phyloP scores from a whole-genome alignment of 2,888 invertebrate genomes.

The Cerastoderma edule region DNA sequence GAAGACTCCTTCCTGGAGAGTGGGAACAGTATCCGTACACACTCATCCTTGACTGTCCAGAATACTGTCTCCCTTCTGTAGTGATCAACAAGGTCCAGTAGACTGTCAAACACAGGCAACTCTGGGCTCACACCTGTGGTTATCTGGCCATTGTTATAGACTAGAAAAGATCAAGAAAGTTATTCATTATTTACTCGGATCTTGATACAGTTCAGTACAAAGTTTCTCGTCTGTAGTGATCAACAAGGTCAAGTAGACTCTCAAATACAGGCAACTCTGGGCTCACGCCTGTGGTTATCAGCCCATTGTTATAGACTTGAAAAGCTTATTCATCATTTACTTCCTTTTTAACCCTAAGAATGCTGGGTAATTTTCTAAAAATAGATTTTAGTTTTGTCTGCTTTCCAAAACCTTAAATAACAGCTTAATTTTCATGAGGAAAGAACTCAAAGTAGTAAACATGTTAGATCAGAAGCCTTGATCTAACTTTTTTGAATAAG shows the following conservation, averaged over 20 bases:
- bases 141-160: slow-evolving; percentile 43
- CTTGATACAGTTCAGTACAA: slow-evolving; percentile 37
- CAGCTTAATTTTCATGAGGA: no score
- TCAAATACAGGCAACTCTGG: slow-evolving; percentile 43
- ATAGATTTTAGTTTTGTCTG: no score
- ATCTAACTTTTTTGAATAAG: no score
- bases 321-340: not conserved
- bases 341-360: no score
- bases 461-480: no score
- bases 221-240: slow-evolving; percentile 43
- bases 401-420: no score
- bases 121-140: slow-evolving; percentile 41
- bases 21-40: slow-evolving; percentile 56
- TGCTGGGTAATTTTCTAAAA: no score
- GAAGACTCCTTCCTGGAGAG: slow-evolving; percentile 51
- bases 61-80: slow-evolving; percentile 51
- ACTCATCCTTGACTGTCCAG: slow-evolving; percentile 51
- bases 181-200: slow-evolving; percentile 1
- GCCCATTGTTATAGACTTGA: slow-evolving; percentile 42
- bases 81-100: slow-evolving; percentile 45
- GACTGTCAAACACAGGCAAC: slow-evolving; percentile 46
- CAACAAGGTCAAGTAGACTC: slow-evolving; percentile 38
- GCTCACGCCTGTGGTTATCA: slow-evolving; percentile 37
- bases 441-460: no score
- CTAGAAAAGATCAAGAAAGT: slow-evolving; percentile 14